Evolutionary conservation across 2,797 vertebrate genomes (phyloP), one percentile per base, ranked within the genome.

Genomic region (Sebastes glaucus): DNA sequence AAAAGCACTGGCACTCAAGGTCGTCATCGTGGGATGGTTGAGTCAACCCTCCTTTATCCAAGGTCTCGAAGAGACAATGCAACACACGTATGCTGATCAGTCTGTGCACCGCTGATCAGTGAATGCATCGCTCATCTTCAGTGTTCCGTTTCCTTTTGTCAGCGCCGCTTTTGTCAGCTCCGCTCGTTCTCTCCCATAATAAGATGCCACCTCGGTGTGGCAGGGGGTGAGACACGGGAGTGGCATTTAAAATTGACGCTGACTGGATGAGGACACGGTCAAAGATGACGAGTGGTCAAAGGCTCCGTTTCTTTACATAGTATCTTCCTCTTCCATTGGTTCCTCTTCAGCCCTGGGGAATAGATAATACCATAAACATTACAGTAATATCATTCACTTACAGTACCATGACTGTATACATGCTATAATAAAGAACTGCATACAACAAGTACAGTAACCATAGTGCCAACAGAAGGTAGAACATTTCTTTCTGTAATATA

Each of bases 291-390:
- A 91, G 90, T 86, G 89, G 83, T 93, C 79, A 81, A 96, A 94
- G 85, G 94, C 81, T 11, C 90, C 92, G 89, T 89, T 70, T 88
- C 91, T 95, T 97, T 99, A 99, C 97, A 99, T 96, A 3, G 97
- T 96, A 79, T 96, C 96, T 82, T 98, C 98, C 90, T 99, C 97
- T 87, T 99, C 98, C 98, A 99, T 99, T 4, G 98, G 98, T 65
- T 99, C 98, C 59, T 99, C 98, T 30, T 98, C 97, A 0, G 96
- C 89, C 86, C 98, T 99, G 94, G 7, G 78, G 67, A 33, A 77
- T 61, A 77, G 4, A 79, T 1, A 59, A 79, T 1, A 72, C 14
- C 11, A 38, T 66, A 6, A 77, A 57, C 53, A 62, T 11, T 38
- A 11, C 33, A 13, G 28, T 30, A 28, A 55, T 30, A 38, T 6